Percentiles rank a stretch among this genome's conserved stretches.
Conservation (phyloP, 2,888 invertebrate genomes). For the Noctua fimbriata region DNA sequence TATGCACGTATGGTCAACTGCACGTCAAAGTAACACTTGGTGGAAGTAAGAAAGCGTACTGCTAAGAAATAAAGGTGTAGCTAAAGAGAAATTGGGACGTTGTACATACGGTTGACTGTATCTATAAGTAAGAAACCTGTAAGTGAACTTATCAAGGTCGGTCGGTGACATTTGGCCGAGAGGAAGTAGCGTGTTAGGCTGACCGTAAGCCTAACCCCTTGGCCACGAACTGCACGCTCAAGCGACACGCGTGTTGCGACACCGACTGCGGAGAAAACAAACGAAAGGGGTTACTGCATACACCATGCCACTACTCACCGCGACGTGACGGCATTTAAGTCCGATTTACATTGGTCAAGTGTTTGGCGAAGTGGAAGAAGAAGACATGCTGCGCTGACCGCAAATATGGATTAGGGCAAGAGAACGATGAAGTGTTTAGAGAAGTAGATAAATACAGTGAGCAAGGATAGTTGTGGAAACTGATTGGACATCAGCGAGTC, state of each 20-base stretch:
- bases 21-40: background rate
- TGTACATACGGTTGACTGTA: conserved; percentile 10
- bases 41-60: background rate
- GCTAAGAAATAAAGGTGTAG: conserved; percentile 2
- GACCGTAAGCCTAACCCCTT: background rate
- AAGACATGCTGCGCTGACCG: no score
- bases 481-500: no score
- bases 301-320: background rate
- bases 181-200: conserved; percentile 56
- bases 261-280: background rate
- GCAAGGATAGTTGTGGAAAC: no score
- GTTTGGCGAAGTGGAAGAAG: background rate
- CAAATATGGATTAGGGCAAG: no score
- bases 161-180: conserved; percentile 57
- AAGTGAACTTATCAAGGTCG: conserved; percentile 44
- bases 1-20: background rate
- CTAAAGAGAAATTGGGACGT: background rate
- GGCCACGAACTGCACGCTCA: background rate
- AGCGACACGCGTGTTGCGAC: background rate
- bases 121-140: conserved; percentile 26
- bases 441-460: no score
- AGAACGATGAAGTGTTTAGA: background rate
- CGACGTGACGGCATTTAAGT: background rate
- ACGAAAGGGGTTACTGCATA: background rate
- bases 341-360: background rate